Conservation (phyloP, 2,113 vertebrate species). For the Prunella himalayana region DNA sequence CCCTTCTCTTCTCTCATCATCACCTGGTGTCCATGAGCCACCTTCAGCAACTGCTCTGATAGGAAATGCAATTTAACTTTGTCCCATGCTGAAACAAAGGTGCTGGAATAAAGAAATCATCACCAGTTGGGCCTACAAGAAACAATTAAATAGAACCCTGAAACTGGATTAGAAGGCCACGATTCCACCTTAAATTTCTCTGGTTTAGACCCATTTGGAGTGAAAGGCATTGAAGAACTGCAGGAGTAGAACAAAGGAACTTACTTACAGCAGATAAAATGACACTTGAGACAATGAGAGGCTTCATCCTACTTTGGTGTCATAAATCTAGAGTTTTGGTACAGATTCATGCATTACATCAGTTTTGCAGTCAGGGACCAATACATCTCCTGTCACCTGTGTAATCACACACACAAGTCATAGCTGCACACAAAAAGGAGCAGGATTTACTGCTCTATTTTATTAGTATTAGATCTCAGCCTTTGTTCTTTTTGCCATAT, state of each 20-base stretch:
- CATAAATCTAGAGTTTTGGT: not conserved
- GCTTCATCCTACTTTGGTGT: not conserved
- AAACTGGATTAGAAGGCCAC: not conserved
- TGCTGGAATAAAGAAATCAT: not conserved
- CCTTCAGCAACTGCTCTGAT: not conserved
- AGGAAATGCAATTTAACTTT: not conserved
- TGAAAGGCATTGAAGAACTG: not conserved
- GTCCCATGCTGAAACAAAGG: not conserved
- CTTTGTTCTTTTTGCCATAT: not conserved
- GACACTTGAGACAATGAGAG: not conserved
- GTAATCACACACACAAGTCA: not conserved
- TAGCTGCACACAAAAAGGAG: not conserved
- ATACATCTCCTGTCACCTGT: not conserved
- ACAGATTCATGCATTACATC: not conserved
- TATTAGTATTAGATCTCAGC: not conserved
- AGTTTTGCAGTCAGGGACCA: not conserved
- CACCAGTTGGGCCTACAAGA: not conserved
- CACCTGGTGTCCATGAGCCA: not conserved
- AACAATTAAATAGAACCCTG: not conserved
- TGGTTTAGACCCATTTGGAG: not conserved
- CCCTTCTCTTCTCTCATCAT: not conserved
- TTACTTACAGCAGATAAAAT: not conserved
- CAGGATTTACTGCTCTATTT: not conserved
- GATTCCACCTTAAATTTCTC: not conserved
- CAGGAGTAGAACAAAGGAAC: not conserved